A percentile compares a stretch with the other conserved stretches of the same genome.
Conservation (phyloP, 2,888 invertebrate species). For the Ptychoptera contaminata region DNA sequence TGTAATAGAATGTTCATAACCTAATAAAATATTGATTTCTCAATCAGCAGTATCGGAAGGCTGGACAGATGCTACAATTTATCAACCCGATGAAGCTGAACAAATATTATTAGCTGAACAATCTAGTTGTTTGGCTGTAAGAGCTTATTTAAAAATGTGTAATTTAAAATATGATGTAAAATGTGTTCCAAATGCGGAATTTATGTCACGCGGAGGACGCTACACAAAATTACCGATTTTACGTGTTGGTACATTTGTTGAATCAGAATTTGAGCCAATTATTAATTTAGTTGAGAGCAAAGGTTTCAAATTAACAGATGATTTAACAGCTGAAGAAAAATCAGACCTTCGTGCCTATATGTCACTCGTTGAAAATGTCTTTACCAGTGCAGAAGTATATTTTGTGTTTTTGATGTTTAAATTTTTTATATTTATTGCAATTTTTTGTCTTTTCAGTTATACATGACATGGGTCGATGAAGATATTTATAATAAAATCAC, state of each 20-base stretch:
- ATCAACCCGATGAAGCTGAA: constrained; percentile 81
- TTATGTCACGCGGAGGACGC: constrained; percentile 86
- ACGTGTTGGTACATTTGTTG: constrained; percentile 73
- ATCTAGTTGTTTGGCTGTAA: constrained; percentile 84
- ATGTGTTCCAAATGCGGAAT: constrained; percentile 80
- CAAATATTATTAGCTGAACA: constrained; percentile 89
- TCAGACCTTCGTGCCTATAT: constrained; percentile 91
- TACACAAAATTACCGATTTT: constrained; percentile 70
- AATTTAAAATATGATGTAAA: constrained; percentile 68
- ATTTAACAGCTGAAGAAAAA: constrained; percentile 57
- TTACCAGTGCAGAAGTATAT: constrained; percentile 76
- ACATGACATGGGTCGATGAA: constrained; percentile 74
- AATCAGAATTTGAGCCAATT: constrained; percentile 83
- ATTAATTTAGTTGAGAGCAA: constrained; percentile 78
- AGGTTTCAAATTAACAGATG: constrained; percentile 56
- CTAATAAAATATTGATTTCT: constrained; percentile 22
- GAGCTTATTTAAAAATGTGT: constrained; percentile 86
- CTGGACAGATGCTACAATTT: constrained; percentile 79
- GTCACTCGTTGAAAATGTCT: constrained; percentile 72
- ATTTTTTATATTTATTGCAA: neutral
- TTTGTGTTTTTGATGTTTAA: constrained; percentile 10
- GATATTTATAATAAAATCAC: constrained; percentile 70
- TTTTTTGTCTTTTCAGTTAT: constrained; percentile 38
- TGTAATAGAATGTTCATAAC: neutral
- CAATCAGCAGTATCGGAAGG: constrained; percentile 77